Percentiles rank a stretch among this genome's conserved stretches.
phyloP scores from a whole-genome alignment of 2,113 vertebrate species.

The Talpa occidentalis region DNA sequence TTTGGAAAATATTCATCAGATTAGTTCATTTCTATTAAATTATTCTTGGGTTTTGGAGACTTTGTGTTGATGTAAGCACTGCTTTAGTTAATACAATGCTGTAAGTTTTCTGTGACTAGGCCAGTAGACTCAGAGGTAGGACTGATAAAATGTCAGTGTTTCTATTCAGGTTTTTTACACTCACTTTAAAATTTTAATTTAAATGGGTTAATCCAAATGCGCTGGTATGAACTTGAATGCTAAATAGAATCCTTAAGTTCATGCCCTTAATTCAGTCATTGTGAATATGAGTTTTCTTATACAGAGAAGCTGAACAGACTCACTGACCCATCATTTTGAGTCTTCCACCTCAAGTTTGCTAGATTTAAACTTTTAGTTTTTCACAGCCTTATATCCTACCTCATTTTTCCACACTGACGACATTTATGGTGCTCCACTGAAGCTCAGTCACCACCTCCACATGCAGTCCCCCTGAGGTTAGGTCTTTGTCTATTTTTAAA shows the following conservation, averaged over 20 bases:
- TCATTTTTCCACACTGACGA: neutral
- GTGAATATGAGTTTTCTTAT: neutral
- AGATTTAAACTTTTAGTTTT: neutral
- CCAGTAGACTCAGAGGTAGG: neutral
- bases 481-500: neutral
- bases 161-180: neutral
- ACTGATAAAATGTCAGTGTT: neutral
- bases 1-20: slow-evolving; percentile 44
- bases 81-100: neutral
- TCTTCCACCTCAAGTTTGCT: neutral
- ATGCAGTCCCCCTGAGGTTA: neutral
- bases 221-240: neutral
- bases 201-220: neutral
- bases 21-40: slow-evolving; percentile 16
- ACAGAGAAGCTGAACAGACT: neutral
- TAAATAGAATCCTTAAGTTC: neutral
- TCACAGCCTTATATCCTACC: rapidly evolving
- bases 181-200: slow-evolving; percentile 21
- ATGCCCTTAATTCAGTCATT: neutral
- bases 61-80: neutral
- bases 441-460: neutral
- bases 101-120: neutral
- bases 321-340: neutral
- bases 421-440: neutral
- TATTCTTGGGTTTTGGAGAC: neutral